Evolutionary conservation across 2,113 vertebrate genomes (phyloP).

Genomic region (Poicephalus gulielmi): DNA sequence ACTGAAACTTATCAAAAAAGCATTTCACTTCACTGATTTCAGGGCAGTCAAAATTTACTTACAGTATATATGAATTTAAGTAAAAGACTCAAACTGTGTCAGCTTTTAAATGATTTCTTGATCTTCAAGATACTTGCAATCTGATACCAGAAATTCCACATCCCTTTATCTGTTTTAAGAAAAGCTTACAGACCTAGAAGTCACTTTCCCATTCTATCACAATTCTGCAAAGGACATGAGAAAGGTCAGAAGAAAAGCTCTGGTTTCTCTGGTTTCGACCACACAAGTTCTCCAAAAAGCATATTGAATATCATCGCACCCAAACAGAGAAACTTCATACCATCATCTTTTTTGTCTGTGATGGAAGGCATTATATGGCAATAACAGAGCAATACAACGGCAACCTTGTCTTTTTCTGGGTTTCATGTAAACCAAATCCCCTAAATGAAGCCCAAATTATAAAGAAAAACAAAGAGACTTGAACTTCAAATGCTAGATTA

Average conservation of each 20-base stretch:
- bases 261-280: neutral
- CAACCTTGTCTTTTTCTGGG: neutral
- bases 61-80: neutral
- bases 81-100: neutral
- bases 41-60: neutral
- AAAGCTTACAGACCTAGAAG: neutral
- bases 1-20: neutral
- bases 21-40: neutral
- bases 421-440: neutral
- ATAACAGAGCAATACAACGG: neutral
- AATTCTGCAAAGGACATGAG: neutral
- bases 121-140: neutral
- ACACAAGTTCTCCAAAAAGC: neutral
- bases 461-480: neutral
- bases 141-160: neutral
- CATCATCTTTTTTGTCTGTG: neutral
- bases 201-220: neutral
- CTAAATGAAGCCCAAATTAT: neutral
- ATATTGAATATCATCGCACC: neutral
- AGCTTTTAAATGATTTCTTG: neutral
- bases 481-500: neutral
- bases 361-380: neutral
- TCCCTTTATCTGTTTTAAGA: neutral
- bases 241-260: conserved; percentile 44
- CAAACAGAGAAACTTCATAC: conserved; percentile 31